Conservation (phyloP, 1,140 invertebrate genomes). For the Ceratitis capitata region DNA sequence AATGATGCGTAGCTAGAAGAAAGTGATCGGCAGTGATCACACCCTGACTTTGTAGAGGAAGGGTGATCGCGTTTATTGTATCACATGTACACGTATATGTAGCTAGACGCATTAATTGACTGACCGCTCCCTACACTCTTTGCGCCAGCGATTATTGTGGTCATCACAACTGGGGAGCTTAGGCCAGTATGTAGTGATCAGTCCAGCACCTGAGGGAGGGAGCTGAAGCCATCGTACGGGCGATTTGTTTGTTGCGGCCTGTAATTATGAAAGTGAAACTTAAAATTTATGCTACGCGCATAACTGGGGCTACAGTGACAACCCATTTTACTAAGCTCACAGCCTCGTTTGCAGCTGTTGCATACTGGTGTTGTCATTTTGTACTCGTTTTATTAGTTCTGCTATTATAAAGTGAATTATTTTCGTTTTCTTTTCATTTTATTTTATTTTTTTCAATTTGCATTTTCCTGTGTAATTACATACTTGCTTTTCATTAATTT, state of each 20-base stretch:
- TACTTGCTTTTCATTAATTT: too few species aligned
- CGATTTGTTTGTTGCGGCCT: neutral
- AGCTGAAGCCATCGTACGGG: neutral
- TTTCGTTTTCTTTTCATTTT: neutral
- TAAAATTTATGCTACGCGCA: neutral
- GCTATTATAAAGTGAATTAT: too few species aligned
- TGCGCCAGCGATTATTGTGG: neutral
- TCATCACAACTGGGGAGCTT: neutral
- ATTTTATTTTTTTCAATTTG: neutral
- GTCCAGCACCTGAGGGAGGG: too few species aligned
- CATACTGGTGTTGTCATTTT: neutral
- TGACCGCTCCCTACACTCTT: neutral
- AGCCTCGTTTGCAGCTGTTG: neutral
- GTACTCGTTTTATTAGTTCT: neutral
- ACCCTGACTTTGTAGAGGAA: neutral
- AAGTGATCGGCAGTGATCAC: neutral
- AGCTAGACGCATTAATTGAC: neutral
- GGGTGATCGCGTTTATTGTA: neutral
- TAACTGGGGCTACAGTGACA: neutral
- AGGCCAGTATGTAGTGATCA: too few species aligned
- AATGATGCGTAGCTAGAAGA: neutral
- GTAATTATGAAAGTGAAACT: constrained; percentile 36
- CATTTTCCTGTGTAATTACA: neutral
- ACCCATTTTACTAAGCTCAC: neutral
- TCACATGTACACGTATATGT: neutral